These are phyloP conservation scores for Prenolepis imparis DNA, from an alignment of 2,888 invertebrate genomes.

Conservation along the genomic window DNA sequence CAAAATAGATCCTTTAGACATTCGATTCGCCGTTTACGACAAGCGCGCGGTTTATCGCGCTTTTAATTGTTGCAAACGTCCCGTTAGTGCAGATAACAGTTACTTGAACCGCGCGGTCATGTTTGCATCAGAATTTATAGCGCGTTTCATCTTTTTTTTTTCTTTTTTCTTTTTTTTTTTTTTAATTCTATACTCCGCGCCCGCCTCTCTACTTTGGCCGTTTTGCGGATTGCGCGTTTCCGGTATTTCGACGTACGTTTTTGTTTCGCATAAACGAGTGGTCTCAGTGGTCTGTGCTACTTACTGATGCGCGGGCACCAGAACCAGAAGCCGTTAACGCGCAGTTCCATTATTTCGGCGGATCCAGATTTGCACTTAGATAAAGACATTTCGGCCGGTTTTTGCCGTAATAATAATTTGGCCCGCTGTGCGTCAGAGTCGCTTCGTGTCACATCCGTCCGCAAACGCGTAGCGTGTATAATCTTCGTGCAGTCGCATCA, in stretches of 20 bases:
- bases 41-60: slow-evolving; percentile 33
- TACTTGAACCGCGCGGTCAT: not conserved
- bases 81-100: slow-evolving; percentile 15
- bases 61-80: slow-evolving; percentile 28
- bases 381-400: slow-evolving; percentile 76
- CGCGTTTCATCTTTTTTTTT: not conserved
- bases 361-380: slow-evolving; percentile 76
- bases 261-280: slow-evolving; percentile 30
- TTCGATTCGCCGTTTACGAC: slow-evolving; percentile 29
- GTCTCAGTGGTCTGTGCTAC: slow-evolving; percentile 2
- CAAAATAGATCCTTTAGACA: slow-evolving; percentile 10
- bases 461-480: slow-evolving; percentile 65
- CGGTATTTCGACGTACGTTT: slow-evolving; percentile 33
- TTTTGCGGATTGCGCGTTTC: slow-evolving; percentile 23
- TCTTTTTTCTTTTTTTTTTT: not conserved
- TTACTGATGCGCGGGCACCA: not conserved
- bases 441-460: slow-evolving; percentile 52
- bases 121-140: not conserved
- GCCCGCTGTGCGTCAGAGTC: slow-evolving; percentile 63
- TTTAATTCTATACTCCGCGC: not conserved
- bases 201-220: not conserved
- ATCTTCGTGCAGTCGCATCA: slow-evolving; percentile 22
- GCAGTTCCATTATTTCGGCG: slow-evolving; percentile 62
- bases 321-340: slow-evolving; percentile 23
- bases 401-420: slow-evolving; percentile 83